Conservation (phyloP, 2,888 invertebrate genomes). For the Sinelater perroti region DNA sequence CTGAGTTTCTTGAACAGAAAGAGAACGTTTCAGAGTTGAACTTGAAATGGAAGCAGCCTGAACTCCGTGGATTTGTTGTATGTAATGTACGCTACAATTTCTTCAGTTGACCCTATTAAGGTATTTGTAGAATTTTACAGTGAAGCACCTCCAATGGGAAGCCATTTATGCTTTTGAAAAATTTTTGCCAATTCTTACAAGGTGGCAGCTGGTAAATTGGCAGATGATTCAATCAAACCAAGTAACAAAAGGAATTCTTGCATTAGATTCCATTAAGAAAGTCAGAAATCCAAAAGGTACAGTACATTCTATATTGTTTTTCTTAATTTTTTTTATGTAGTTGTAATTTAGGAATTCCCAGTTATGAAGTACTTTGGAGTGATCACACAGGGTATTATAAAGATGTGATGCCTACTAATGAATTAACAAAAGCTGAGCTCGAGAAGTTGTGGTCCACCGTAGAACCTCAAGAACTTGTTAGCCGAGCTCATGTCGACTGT, state of each 20-base stretch:
- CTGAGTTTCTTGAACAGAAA: conserved; percentile 73
- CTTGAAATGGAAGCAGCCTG: conserved; percentile 72
- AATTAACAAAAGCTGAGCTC: conserved; percentile 61
- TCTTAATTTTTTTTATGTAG: not conserved
- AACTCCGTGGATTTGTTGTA: conserved; percentile 76
- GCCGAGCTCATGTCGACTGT: conserved; percentile 69
- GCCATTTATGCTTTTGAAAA: conserved; percentile 80
- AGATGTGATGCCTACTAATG: conserved; percentile 68
- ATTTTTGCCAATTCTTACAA: conserved; percentile 76
- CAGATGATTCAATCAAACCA: conserved; percentile 26
- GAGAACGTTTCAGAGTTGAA: conserved; percentile 64
- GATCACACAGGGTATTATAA: conserved; percentile 67
- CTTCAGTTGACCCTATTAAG: not conserved
- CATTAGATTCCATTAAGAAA: conserved; percentile 67
- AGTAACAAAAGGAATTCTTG: conserved; percentile 52
- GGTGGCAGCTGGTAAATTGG: conserved; percentile 74
- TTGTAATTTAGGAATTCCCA: conserved; percentile 65
- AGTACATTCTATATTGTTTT: conserved; percentile 1
- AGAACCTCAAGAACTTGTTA: conserved; percentile 73
- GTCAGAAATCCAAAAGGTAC: conserved; percentile 62
- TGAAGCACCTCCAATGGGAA: conserved; percentile 75
- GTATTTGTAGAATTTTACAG: conserved; percentile 68
- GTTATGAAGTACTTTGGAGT: conserved; percentile 78
- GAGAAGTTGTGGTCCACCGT: conserved; percentile 70
- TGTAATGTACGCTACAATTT: conserved; percentile 46